Percentiles rank a stretch among this genome's conserved stretches.
Evolutionary conservation across 2,888 invertebrate genomes (phyloP).

Genomic region (Rhynchonema sp.): DNA sequence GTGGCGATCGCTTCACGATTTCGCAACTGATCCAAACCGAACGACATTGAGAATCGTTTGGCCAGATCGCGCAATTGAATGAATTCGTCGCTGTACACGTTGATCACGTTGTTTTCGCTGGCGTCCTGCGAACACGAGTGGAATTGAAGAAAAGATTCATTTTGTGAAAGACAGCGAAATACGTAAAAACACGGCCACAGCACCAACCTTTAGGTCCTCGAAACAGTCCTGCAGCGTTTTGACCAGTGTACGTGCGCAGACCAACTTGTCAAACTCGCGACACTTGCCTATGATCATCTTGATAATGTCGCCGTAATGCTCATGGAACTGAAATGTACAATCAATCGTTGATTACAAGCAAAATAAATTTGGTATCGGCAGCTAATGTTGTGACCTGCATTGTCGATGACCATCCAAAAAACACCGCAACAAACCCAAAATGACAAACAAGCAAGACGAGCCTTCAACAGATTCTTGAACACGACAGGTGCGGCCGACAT

Average conservation of each 20-base stretch:
- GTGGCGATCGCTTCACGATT: slow-evolving; percentile 89
- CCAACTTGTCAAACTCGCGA: slow-evolving; percentile 86
- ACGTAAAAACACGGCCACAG: background rate
- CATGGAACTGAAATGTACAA: slow-evolving; percentile 60
- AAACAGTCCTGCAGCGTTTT: slow-evolving; percentile 73
- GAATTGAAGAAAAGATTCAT: background rate
- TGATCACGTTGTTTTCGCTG: slow-evolving; percentile 10
- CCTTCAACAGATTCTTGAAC: slow-evolving; percentile 47
- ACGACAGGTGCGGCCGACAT: slow-evolving; percentile 72
- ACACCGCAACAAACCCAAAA: background rate
- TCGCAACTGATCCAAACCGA: slow-evolving; percentile 85
- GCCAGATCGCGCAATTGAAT: slow-evolving; percentile 54
- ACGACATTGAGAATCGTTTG: slow-evolving; percentile 82
- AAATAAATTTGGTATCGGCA: too few relatives aligned
- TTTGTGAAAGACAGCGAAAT: background rate
- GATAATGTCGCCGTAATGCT: slow-evolving; percentile 94
- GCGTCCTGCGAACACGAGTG: slow-evolving; percentile 1
- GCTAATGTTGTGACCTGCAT: too few relatives aligned
- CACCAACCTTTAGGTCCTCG: slow-evolving; percentile 41
- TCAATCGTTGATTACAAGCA: too few relatives aligned
- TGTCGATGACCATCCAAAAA: background rate
- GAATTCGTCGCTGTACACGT: slow-evolving; percentile 20
- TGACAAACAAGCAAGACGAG: background rate
- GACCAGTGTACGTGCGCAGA: slow-evolving; percentile 81
- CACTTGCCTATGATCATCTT: slow-evolving; percentile 91